Conservation (phyloP, 2,797 vertebrate genomes). For the Scomberomorus guttatus region DNA sequence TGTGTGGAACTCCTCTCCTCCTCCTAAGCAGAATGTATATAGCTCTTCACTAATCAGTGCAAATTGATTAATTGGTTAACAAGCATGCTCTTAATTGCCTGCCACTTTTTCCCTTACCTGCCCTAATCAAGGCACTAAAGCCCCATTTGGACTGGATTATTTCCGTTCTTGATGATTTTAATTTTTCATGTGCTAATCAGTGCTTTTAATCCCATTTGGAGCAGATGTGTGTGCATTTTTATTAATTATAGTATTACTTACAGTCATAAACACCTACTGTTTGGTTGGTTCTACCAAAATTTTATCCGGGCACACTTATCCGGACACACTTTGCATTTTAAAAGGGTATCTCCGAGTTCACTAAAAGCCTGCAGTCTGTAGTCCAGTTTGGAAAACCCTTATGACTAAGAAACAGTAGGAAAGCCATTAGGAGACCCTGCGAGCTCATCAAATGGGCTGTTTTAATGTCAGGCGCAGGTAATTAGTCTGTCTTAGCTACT, state of each 20-base stretch:
- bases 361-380: neutral
- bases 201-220: constrained; percentile 3
- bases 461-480: constrained; percentile 41
- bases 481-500: constrained; percentile 31
- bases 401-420: constrained; percentile 7
- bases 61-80: constrained; percentile 29
- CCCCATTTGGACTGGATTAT: constrained; percentile 14
- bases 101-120: constrained; percentile 18
- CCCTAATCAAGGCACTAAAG: neutral
- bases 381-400: neutral
- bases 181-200: constrained; percentile 17
- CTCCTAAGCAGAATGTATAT: neutral
- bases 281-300: neutral
- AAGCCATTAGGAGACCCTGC: constrained; percentile 38
- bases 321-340: neutral
- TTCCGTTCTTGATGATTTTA: constrained; percentile 10
- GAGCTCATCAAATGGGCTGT: constrained; percentile 42
- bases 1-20: neutral
- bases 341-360: neutral
- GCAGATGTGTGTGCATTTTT: neutral
- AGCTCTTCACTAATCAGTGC: constrained; percentile 13
- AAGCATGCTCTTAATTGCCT: constrained; percentile 14
- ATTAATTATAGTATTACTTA: constrained; percentile 3
- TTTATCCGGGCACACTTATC: neutral
- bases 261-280: neutral